These are phyloP conservation scores for Paralichthys olivaceus DNA, from an alignment of 2,113 vertebrate species.

Conservation along the genomic window DNA sequence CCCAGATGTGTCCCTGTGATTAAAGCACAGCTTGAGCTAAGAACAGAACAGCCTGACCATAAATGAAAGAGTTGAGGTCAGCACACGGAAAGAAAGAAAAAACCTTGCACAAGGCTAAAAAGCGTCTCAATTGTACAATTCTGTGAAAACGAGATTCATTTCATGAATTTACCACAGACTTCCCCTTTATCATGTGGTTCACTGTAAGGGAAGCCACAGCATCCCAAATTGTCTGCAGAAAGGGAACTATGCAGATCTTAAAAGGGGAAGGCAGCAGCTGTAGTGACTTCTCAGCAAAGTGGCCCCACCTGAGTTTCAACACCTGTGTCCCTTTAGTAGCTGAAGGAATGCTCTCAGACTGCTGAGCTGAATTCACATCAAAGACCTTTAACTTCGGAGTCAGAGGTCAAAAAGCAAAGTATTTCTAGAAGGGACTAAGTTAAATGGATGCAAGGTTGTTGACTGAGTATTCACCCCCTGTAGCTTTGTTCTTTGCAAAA, in stretches of 20 bases:
- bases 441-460: slow-evolving; percentile 18
- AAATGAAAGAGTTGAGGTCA: slow-evolving; percentile 44
- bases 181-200: slow-evolving; percentile 40
- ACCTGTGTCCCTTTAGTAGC: neutral
- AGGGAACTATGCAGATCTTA: slow-evolving; percentile 1
- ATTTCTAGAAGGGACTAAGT: neutral
- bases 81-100: neutral
- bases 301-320: slow-evolving; percentile 25
- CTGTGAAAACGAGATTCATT: neutral
- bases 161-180: slow-evolving; percentile 20
- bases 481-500: slow-evolving; percentile 17
- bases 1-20: slow-evolving; percentile 47
- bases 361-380: slow-evolving; percentile 26
- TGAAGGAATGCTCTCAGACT: slow-evolving; percentile 25
- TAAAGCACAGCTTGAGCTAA: slow-evolving; percentile 27
- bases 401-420: neutral
- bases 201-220: slow-evolving; percentile 39
- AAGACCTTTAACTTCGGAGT: slow-evolving; percentile 1
- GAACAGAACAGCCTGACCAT: slow-evolving; percentile 14
- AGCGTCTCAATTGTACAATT: neutral
- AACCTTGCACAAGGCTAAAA: neutral
- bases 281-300: neutral
- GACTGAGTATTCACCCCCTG: slow-evolving; percentile 35
- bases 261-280: slow-evolving; percentile 6
- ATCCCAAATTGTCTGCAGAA: slow-evolving; percentile 3